Percentiles rank a stretch among this genome's conserved stretches.
Evolutionary conservation across 2,113 vertebrate genomes (phyloP).

Genomic region (Pristiophorus japonicus): DNA sequence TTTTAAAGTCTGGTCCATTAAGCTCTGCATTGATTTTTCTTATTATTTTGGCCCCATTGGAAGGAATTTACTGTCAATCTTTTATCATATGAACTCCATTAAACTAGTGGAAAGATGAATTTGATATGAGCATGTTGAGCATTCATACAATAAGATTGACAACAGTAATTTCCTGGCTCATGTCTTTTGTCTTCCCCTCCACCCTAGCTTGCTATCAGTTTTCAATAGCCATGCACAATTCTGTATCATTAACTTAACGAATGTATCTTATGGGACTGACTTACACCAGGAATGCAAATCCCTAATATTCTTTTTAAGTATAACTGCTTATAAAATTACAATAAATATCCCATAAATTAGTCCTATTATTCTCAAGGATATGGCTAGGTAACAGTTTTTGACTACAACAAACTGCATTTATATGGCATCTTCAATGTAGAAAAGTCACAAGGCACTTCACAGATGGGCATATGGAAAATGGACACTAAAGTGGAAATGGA

Average conservation of each 20-base stretch:
- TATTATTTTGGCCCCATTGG: not conserved
- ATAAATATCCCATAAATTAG: not conserved
- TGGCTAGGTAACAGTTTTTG: not conserved
- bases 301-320: no score
- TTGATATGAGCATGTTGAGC: not conserved
- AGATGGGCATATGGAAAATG: not conserved
- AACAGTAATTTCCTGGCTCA: not conserved
- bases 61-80: not conserved
- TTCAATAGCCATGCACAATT: not conserved
- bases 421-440: not conserved
- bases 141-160: not conserved
- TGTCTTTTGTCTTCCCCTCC: not conserved
- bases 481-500: not conserved
- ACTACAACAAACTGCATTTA: not conserved
- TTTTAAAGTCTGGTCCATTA: not conserved
- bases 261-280: no score
- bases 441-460: not conserved
- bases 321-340: no score
- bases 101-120: not conserved
- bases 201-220: not conserved
- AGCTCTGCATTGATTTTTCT: not conserved
- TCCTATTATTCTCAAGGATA: not conserved
- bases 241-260: not conserved
- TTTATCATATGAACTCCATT: not conserved
- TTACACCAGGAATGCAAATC: no score